Evolutionary conservation across 1,140 invertebrate species (phyloP), one percentile per base, ranked within the genome.

Genomic region (Habropoda laboriosa): DNA sequence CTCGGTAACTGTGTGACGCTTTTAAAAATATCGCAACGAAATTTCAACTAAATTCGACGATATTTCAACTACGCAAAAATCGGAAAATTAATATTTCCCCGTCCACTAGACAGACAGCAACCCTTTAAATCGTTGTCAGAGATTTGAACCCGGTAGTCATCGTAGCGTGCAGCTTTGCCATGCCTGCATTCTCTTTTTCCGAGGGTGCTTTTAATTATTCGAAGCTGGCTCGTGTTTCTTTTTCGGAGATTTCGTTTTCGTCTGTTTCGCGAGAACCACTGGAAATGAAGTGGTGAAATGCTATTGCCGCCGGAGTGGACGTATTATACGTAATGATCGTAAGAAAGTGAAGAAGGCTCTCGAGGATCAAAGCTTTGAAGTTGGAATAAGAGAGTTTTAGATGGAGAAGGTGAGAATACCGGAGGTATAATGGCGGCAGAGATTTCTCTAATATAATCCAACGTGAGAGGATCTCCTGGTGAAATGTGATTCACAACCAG

Each of bases 151-250:
- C n/a, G n/a, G 18, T 60, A 60, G 32, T 60, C 35, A 35, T n/a
- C 32, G 57, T 60, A n/a, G 32, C 57, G 57, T 35, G 32, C 12
- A n/a, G 18, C n/a, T 35, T 58, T 21, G 30, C 18, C 5, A 32
- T 32, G 32, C 12, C 35, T 12, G 32, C 57, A 12, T 10, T 60
- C 57, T 60, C 27, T 27, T 35, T 60, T 16, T 35, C 21, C 12
- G 32, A 21, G 21, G 32, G 27, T n/a, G n/a, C 30, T 60, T 60
- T 60, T 60, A 60, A 60, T 60, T 60, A 60, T 60, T 57, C 55
- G 55, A 1, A 16, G 55, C 5, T 57, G 5, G 27, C 21, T 32
- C 30, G 55, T 21, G 27, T 57, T 57, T n/a, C 32, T n/a, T 60
- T n/a, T 35, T 35, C 21, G 32, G 8, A 35, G 21, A n/a, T 60